Evolutionary conservation across 2,888 invertebrate genomes (phyloP).

Genomic region (Xanthia togata): DNA sequence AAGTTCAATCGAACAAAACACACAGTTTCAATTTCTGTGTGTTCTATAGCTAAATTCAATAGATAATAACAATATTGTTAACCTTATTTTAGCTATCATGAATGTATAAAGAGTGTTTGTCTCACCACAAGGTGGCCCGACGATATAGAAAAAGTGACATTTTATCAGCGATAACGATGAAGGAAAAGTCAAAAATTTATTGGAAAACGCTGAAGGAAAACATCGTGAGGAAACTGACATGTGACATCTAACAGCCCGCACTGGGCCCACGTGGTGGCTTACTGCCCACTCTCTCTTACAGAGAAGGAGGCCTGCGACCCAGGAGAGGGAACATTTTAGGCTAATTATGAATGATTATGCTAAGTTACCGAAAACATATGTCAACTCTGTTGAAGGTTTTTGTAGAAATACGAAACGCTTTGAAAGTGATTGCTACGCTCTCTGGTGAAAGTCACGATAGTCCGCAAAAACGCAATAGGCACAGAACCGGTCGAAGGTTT

Average conservation of each 20-base stretch:
- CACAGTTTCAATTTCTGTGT: neutral
- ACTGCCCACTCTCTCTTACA: neutral
- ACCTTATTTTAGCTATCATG: neutral
- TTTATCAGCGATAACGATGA: neutral
- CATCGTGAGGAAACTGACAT: neutral
- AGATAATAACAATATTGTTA: neutral
- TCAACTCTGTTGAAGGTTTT: neutral
- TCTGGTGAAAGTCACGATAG: too few relatives aligned
- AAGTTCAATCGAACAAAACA: neutral
- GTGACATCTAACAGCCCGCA: neutral
- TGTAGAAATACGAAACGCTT: neutral
- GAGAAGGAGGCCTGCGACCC: neutral
- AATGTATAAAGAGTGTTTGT: neutral
- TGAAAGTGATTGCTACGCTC: neutral
- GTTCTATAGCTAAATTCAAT: neutral
- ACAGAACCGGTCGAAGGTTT: neutral
- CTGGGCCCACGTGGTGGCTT: neutral
- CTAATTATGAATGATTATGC: too few relatives aligned
- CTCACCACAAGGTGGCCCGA: neutral
- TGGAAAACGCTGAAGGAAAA: neutral
- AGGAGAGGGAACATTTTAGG: neutral
- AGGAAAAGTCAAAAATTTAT: neutral
- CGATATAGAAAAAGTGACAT: neutral
- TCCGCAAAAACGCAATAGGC: neutral
- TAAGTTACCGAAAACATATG: neutral